Evolutionary conservation across 2,888 invertebrate species (phyloP), one percentile per base, ranked within the genome.

Genomic region (Miltochrista miniata): DNA sequence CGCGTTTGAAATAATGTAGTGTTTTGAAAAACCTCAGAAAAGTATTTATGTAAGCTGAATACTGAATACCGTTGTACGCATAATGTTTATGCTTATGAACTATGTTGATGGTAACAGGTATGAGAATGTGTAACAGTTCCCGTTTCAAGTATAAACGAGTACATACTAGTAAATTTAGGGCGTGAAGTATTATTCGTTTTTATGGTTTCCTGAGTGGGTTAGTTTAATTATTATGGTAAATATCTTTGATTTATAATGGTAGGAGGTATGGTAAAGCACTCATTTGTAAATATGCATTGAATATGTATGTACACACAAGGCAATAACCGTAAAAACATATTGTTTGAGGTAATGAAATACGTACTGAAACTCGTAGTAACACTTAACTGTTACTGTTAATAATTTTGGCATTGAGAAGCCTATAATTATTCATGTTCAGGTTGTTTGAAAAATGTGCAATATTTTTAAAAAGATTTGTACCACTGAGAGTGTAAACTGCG

Each of bases 21-120:
- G 52, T 56, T 34, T 45, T 61, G 58, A 39, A 61, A 60, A 60
- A 24, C 18, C 36, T 48, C 14, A 45, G 39, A 47, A 57, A 55
- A 47, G 43, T 15, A 30, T 33, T 57, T 47, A 49, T 48, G 40
- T 45, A 42, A 36, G 36, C 13, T 14, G 30, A 24, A 24, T 24
- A 24, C 13, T 14, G 30, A 24, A 24, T 24, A 24, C 18, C 18
- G 18, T 24, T 24, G 5, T 30, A 37, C 7, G 31, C 13, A 12
- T 12, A 8, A 15, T 9, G 33, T 10, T 0, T 15, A 8, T 34
- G 33, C 15, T 9, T 12, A 15, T 29, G 11, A 30, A 36, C 9
- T 13, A 14, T 3, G 12, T 7, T 12, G 33, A 7, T 34, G 24
- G 34, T 44, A 44, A 44, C 35, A 44, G 35, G 35, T 44, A 44